Percentiles rank a stretch among this genome's conserved stretches.
Evolutionary conservation across 2,797 vertebrate species (phyloP).

Genomic region (Cynodonichthys magdalenae): DNA sequence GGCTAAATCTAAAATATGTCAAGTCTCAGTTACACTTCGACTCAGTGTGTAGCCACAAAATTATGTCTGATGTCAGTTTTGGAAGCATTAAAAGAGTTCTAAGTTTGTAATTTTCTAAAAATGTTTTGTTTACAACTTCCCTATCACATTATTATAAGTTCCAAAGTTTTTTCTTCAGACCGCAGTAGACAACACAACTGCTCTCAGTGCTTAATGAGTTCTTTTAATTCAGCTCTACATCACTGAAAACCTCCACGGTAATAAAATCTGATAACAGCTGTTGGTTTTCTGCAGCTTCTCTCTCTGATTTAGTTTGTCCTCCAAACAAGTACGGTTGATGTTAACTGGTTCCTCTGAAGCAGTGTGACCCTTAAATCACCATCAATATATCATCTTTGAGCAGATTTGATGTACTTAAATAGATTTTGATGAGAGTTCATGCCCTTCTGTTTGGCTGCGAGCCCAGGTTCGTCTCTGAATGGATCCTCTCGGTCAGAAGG

Average conservation of each 20-base stretch:
- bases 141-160: no score
- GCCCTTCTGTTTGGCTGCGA: constrained; percentile 32
- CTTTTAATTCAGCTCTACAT: no score
- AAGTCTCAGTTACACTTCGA: neutral
- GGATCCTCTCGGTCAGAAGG: constrained; percentile 49
- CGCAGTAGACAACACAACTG: no score
- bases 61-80: neutral
- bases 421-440: constrained; percentile 48
- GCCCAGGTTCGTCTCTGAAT: constrained; percentile 44
- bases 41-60: neutral
- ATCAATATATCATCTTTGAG: constrained; percentile 13
- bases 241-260: no score
- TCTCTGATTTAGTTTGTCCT: neutral
- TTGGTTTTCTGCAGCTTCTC: neutral
- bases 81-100: no score
- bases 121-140: no score
- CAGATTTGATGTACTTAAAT: constrained; percentile 35
- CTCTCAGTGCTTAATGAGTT: no score
- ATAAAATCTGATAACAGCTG: neutral
- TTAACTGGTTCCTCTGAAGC: neutral
- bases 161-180: no score
- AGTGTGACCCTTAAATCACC: neutral
- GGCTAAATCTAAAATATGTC: constrained; percentile 7
- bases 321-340: neutral
- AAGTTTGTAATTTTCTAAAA: no score